These are phyloP conservation scores for Cephus sareptanus DNA, from an alignment of 2,888 invertebrate species.

Conservation along the genomic window DNA sequence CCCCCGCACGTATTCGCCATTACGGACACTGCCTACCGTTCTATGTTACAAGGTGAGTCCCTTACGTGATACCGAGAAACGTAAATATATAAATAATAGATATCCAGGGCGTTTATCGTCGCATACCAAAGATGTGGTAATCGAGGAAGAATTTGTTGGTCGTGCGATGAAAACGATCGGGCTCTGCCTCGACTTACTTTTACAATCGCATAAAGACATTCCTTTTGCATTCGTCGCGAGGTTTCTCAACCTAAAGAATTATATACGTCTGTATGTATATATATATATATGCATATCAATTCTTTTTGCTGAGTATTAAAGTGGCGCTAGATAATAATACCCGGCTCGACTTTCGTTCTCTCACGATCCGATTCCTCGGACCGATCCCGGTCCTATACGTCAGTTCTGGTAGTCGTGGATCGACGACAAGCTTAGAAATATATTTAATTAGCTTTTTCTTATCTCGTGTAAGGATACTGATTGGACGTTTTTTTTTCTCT, in stretches of 20 bases:
- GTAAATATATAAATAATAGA: background rate
- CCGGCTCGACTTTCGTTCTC: background rate
- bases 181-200: background rate
- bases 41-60: constrained; percentile 94
- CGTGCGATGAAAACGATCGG: background rate
- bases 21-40: constrained; percentile 98
- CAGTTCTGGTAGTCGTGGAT: background rate
- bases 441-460: background rate
- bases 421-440: background rate
- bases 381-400: background rate
- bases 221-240: background rate
- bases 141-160: background rate
- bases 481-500: constrained; percentile 40
- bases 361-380: background rate
- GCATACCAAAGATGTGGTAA: background rate
- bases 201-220: background rate
- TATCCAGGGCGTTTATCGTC: background rate
- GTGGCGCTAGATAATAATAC: background rate
- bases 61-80: background rate
- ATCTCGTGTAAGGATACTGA: background rate
- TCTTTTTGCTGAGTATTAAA: background rate
- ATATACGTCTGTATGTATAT: background rate
- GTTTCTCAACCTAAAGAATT: background rate
- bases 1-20: constrained; percentile 99
- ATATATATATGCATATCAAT: background rate